A percentile compares a stretch with the other conserved stretches of the same genome.
These are phyloP conservation scores for Drosophila anomelani DNA, from an alignment of 2,888 invertebrate genomes.

Conservation along the genomic window DNA sequence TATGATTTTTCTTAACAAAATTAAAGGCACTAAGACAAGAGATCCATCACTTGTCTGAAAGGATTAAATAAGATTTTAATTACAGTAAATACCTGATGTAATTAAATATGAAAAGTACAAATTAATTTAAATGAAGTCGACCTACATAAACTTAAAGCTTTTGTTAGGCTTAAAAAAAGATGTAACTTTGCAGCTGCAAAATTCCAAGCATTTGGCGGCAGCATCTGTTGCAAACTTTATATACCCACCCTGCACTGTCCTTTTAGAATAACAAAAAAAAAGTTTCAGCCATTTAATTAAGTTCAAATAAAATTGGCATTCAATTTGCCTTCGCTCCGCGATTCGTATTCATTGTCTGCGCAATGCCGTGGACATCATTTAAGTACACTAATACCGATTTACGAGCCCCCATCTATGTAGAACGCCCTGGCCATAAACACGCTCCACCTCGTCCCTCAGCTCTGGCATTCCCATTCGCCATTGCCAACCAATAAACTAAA, in stretches of 20 bases:
- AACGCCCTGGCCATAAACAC: slow-evolving; percentile 55
- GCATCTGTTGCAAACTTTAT: slow-evolving; percentile 33
- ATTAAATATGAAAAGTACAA: background rate
- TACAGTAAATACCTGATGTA: background rate
- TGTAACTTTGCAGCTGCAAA: background rate
- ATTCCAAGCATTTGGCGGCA: background rate
- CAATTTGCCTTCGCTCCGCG: slow-evolving; percentile 37
- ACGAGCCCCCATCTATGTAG: slow-evolving; percentile 48
- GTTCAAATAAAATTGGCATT: slow-evolving; percentile 49
- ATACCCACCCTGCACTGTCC: background rate
- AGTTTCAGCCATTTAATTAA: slow-evolving; percentile 49
- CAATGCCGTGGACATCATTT: slow-evolving; percentile 48
- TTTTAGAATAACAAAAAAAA: slow-evolving; percentile 8
- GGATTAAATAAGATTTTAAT: background rate
- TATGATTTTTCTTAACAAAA: background rate
- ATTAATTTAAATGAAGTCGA: background rate
- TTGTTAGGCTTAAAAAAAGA: background rate
- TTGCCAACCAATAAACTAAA: slow-evolving; percentile 58
- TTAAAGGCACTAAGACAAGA: background rate
- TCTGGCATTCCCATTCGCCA: slow-evolving; percentile 32
- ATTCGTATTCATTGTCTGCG: slow-evolving; percentile 43
- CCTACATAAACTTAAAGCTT: background rate
- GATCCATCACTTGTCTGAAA: background rate
- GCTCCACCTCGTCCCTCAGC: slow-evolving; percentile 15
- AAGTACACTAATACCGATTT: slow-evolving; percentile 59